These are phyloP conservation scores for Synergus laeviventris DNA, from an alignment of 2,888 invertebrate genomes.

Conservation along the genomic window DNA sequence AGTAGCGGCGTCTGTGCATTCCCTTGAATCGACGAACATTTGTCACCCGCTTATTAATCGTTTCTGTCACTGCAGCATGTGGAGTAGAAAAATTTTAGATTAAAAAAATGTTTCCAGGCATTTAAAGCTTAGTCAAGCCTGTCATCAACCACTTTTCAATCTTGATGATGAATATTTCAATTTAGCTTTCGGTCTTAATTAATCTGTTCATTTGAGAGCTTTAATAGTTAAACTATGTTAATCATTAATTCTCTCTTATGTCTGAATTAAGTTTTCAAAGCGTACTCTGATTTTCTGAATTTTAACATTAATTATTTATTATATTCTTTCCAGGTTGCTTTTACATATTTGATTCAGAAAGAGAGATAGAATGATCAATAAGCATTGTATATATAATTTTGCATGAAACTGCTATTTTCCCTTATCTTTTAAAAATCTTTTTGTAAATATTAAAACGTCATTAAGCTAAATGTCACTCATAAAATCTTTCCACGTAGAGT, in stretches of 20 bases:
- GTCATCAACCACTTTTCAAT: background rate
- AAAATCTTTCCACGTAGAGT: background rate
- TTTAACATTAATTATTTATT: too few relatives aligned
- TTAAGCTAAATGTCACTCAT: background rate
- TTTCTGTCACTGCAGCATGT: slow-evolving; percentile 49
- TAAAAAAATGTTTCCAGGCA: slow-evolving; percentile 40
- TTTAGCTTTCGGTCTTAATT: slow-evolving; percentile 8
- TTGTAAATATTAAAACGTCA: background rate
- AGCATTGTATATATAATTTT: background rate
- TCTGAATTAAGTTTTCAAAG: too few relatives aligned
- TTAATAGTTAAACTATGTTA: background rate
- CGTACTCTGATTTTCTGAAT: too few relatives aligned
- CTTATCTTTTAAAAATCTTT: background rate
- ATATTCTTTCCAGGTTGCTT: too few relatives aligned
- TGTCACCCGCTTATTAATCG: slow-evolving; percentile 60
- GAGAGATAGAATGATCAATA: background rate
- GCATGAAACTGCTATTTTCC: background rate
- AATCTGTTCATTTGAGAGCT: background rate
- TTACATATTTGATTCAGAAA: too few relatives aligned
- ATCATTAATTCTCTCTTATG: too few relatives aligned
- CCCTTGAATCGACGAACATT: slow-evolving; percentile 41
- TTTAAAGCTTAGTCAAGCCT: slow-evolving; percentile 18
- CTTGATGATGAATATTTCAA: slow-evolving; percentile 5
- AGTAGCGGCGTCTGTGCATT: slow-evolving; percentile 40
- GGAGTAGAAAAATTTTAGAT: slow-evolving; percentile 40